Conservation (phyloP, 2,888 invertebrate species). For the Rhagonycha fulva region DNA sequence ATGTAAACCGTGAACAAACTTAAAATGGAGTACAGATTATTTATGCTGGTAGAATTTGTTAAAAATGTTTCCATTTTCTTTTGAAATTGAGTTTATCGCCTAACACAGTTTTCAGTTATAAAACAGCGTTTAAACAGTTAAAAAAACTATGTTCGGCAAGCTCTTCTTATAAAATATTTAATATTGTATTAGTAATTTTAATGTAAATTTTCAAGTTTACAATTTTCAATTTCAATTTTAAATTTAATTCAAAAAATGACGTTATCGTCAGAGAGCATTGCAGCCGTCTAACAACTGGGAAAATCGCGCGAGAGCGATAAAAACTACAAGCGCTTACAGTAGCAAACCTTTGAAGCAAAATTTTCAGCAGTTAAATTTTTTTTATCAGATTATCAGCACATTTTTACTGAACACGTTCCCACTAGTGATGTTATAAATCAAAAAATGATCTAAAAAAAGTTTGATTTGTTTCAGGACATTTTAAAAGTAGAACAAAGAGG, state of each 20-base stretch:
- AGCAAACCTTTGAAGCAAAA: neutral
- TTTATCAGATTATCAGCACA: neutral
- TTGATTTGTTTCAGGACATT: neutral
- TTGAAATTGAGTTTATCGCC: no score
- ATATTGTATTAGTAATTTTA: neutral
- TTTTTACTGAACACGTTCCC: neutral
- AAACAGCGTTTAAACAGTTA: no score
- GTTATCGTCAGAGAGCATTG: neutral
- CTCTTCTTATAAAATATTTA: no score
- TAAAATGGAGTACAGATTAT: no score
- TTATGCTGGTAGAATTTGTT: no score
- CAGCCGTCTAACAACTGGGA: neutral
- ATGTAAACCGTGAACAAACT: no score
- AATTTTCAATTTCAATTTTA: neutral
- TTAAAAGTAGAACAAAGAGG: neutral
- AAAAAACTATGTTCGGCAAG: no score
- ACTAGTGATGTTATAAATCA: neutral
- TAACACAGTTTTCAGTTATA: no score
- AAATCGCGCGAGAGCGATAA: neutral
- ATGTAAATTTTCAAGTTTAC: neutral
- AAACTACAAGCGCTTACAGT: neutral
- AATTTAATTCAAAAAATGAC: neutral
- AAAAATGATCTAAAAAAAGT: neutral
- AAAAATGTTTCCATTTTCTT: no score
- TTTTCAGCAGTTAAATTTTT: neutral